Percentiles rank a stretch among this genome's conserved stretches.
phyloP scores from a whole-genome alignment of 2,888 invertebrate species.

The Chrysotoxum bicinctum region DNA sequence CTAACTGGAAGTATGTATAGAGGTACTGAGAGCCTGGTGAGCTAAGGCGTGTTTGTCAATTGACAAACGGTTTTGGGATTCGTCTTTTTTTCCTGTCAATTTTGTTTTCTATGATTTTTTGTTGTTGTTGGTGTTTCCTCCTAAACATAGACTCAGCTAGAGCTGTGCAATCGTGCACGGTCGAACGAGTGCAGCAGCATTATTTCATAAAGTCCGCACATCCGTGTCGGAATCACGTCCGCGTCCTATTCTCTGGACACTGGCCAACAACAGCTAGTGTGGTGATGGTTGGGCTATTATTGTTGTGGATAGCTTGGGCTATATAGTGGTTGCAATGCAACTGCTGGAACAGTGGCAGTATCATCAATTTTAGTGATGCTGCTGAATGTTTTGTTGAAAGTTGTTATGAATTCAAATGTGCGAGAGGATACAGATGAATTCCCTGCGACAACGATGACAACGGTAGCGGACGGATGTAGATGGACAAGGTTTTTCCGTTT shows the following conservation, averaged over 20 bases:
- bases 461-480: conserved; percentile 21
- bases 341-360: conserved; percentile 27
- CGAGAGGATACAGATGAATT: conserved; percentile 37
- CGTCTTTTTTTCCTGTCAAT: conserved; percentile 27
- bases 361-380: conserved; percentile 56
- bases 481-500: conserved; percentile 20
- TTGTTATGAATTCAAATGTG: conserved; percentile 60
- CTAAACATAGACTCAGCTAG: conserved; percentile 30
- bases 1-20: conserved; percentile 10
- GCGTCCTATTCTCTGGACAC: conserved; percentile 51
- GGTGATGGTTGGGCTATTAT: conserved; percentile 19
- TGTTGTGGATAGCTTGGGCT: neutral
- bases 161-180: conserved; percentile 42
- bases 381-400: conserved; percentile 49
- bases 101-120: neutral
- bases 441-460: neutral
- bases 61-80: conserved; percentile 54
- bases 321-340: neutral
- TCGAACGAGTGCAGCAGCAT: conserved; percentile 39
- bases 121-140: conserved; percentile 7
- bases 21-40: conserved; percentile 16
- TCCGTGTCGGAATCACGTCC: conserved; percentile 46
- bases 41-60: conserved; percentile 71
- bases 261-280: conserved; percentile 29
- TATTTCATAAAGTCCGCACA: conserved; percentile 59